Conservation (phyloP, 2,113 vertebrate species). For the mouse (Mus musculus) region DNA sequence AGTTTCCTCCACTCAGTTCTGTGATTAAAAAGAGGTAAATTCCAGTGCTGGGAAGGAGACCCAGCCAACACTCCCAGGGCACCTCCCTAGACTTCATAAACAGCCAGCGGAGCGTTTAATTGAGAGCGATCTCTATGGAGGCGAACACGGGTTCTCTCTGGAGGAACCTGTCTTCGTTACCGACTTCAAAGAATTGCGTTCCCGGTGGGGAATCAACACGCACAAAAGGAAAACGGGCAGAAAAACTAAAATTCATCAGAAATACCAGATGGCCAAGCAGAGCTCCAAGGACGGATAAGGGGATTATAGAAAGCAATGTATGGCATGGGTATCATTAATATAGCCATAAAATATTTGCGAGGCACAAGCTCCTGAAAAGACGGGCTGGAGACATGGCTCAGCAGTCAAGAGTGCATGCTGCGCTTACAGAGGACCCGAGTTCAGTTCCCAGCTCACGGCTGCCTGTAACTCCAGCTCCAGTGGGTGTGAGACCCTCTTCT, state of each 20-base stretch:
- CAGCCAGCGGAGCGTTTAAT: conserved; percentile 20
- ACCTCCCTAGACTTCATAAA: conserved; percentile 17
- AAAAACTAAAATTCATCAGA: conserved; percentile 6
- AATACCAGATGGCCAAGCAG: background rate
- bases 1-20: background rate
- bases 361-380: background rate
- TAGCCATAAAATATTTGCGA: background rate
- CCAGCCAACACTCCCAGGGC: background rate
- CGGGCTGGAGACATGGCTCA: background rate
- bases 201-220: background rate
- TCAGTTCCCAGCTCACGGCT: background rate
- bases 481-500: background rate
- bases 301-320: conserved; percentile 10
- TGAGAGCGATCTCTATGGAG: background rate
- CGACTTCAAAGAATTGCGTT: conserved; percentile 12
- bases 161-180: conserved; percentile 30
- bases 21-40: background rate
- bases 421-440: too few relatives aligned
- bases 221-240: background rate
- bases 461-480: background rate
- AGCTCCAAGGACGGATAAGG: conserved; percentile 23
- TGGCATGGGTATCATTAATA: background rate
- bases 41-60: background rate
- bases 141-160: conserved; percentile 41
- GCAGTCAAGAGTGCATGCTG: background rate